Conservation (phyloP, 2,888 invertebrate species). For the Leucoma salicis region DNA sequence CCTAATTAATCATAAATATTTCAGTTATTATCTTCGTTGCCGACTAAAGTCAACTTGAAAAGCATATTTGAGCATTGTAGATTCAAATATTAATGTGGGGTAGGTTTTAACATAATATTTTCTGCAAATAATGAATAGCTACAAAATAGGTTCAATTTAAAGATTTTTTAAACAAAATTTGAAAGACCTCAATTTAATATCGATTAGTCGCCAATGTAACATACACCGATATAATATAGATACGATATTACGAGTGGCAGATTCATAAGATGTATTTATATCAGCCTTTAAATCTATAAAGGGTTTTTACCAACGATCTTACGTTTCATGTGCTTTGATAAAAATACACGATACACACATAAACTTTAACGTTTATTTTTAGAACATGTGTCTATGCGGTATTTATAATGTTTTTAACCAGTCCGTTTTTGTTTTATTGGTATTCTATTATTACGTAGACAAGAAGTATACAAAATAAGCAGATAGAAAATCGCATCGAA, state of each 20-base stretch:
- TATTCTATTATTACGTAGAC: constrained; percentile 8
- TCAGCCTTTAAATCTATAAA: constrained; percentile 30
- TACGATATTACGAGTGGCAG: not conserved
- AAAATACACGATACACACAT: constrained; percentile 10
- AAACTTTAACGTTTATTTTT: constrained; percentile 19
- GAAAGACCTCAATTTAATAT: not conserved
- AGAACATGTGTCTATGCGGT: constrained; percentile 1
- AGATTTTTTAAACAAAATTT: not conserved
- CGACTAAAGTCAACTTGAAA: too few species aligned
- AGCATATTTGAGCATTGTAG: too few species aligned
- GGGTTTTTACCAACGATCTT: constrained; percentile 25
- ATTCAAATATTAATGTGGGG: too few species aligned
- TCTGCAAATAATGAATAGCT: too few species aligned
- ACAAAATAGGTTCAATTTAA: not conserved
- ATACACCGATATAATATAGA: not conserved
- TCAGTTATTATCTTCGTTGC: too few species aligned
- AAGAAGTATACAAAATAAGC: constrained; percentile 20
- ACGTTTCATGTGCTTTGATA: constrained; percentile 16
- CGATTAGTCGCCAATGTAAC: not conserved
- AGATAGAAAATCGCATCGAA: too few species aligned
- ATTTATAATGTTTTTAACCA: not conserved
- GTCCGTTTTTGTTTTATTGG: not conserved
- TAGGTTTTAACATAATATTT: too few species aligned
- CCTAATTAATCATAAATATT: too few species aligned
- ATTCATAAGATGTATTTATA: not conserved